A percentile compares a stretch with the other conserved stretches of the same genome.
Conservation (phyloP, 2,888 invertebrate species). For the Clostera curtula region DNA sequence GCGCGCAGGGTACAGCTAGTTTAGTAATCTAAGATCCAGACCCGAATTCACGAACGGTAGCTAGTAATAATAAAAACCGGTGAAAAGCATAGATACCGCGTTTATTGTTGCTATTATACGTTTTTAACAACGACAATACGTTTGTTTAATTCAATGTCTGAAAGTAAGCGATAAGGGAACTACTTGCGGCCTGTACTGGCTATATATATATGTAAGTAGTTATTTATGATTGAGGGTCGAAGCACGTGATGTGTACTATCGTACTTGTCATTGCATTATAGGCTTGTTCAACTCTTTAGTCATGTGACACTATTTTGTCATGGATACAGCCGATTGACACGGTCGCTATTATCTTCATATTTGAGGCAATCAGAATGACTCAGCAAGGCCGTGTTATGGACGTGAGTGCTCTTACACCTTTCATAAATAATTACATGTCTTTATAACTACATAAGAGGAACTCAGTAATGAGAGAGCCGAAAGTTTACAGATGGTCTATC, state of each 20-base stretch:
- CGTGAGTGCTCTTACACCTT: conserved; percentile 28
- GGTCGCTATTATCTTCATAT: conserved; percentile 17
- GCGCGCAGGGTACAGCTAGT: too few species aligned
- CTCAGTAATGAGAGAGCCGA: too few species aligned
- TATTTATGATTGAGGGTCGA: conserved; percentile 20
- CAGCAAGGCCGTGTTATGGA: conserved; percentile 21
- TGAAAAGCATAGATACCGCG: too few species aligned
- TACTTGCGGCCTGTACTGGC: too few species aligned
- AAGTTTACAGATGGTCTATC: too few species aligned
- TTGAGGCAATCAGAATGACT: conserved; percentile 19
- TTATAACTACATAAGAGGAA: conserved; percentile 7
- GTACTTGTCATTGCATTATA: conserved; percentile 21
- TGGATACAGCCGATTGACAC: conserved; percentile 19
- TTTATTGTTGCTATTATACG: too few species aligned
- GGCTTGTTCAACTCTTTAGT: conserved; percentile 20
- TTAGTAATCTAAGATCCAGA: too few species aligned
- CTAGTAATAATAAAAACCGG: too few species aligned
- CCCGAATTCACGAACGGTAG: too few species aligned
- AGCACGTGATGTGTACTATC: conserved; percentile 25
- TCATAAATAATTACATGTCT: conserved; percentile 43
- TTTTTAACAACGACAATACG: too few species aligned
- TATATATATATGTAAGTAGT: too few species aligned
- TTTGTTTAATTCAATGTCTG: conserved; percentile 10
- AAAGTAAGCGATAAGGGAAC: conserved; percentile 18
- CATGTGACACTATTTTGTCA: conserved; percentile 20